Evolutionary conservation across 2,888 invertebrate species (phyloP).

Genomic region (Drosophila subsilvestris): DNA sequence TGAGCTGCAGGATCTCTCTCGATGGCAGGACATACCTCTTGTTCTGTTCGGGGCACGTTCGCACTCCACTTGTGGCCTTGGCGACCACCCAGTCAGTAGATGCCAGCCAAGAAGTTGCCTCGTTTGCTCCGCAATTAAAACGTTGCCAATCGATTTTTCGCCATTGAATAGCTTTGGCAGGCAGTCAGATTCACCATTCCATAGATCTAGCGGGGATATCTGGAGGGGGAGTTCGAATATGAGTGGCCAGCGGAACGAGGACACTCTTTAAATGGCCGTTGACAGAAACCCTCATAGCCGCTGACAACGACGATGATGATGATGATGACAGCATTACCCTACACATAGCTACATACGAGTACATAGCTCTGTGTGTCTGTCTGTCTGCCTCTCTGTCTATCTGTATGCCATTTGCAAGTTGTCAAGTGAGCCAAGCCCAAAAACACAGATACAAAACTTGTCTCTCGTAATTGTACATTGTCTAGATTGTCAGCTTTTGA

Average conservation of each 20-base stretch:
- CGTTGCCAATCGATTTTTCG: slow-evolving; percentile 73
- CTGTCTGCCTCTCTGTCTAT: neutral
- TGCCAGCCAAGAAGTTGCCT: slow-evolving; percentile 56
- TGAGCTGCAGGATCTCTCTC: slow-evolving; percentile 36
- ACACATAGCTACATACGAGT: slow-evolving; percentile 35
- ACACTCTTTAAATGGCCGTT: slow-evolving; percentile 44
- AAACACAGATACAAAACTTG: slow-evolving; percentile 56
- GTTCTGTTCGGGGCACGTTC: slow-evolving; percentile 57
- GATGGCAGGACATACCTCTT: slow-evolving; percentile 17
- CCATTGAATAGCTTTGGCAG: slow-evolving; percentile 45
- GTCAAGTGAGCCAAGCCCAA: slow-evolving; percentile 76
- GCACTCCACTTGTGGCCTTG: slow-evolving; percentile 61
- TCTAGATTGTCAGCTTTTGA: slow-evolving; percentile 60
- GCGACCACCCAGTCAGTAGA: slow-evolving; percentile 71
- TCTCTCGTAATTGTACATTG: slow-evolving; percentile 76
- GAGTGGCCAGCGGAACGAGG: slow-evolving; percentile 29
- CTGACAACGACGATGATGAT: slow-evolving; percentile 34
- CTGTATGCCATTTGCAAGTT: slow-evolving; percentile 26
- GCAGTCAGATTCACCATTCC: neutral
- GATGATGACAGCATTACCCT: slow-evolving; percentile 63
- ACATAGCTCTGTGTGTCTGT: slow-evolving; percentile 7
- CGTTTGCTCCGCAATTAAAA: slow-evolving; percentile 76
- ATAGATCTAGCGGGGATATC: neutral
- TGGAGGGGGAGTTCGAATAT: too few relatives aligned
- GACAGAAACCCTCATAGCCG: slow-evolving; percentile 38